phyloP scores from a whole-genome alignment of 2,113 vertebrate species.

The Donacobius atricapilla region DNA sequence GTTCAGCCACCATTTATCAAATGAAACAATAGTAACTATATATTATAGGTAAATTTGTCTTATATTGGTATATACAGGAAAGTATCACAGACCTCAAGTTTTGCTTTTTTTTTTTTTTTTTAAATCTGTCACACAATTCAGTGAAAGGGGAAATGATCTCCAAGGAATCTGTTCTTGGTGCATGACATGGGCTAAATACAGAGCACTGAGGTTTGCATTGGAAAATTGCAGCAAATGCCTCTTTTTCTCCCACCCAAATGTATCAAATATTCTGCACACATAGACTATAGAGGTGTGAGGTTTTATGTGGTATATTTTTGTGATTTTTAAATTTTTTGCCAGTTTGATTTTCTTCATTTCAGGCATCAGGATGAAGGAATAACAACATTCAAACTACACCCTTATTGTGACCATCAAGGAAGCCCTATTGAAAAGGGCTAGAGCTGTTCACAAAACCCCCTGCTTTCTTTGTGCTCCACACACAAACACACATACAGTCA shows the following conservation, averaged over 20 bases:
- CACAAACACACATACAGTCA: neutral
- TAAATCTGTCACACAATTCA: neutral
- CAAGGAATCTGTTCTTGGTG: neutral
- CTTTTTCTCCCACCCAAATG: neutral
- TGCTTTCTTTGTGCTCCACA: neutral
- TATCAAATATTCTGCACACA: neutral
- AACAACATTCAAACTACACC: neutral
- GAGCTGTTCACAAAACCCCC: neutral
- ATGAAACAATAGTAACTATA: neutral
- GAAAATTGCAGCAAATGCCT: neutral
- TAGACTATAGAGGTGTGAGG: fast-evolving
- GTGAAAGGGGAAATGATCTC: neutral
- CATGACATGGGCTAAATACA: neutral
- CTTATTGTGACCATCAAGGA: neutral
- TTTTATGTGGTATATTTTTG: neutral
- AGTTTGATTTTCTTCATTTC: neutral
- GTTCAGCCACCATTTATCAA: neutral
- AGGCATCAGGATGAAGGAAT: neutral
- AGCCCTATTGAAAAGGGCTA: neutral
- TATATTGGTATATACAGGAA: neutral
- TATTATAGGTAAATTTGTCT: neutral
- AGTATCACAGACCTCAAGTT: neutral
- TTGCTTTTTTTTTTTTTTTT: neutral
- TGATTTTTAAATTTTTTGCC: neutral
- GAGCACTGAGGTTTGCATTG: neutral